phyloP scores from a whole-genome alignment of 2,797 vertebrate genomes.

The Enoplosus armatus region DNA sequence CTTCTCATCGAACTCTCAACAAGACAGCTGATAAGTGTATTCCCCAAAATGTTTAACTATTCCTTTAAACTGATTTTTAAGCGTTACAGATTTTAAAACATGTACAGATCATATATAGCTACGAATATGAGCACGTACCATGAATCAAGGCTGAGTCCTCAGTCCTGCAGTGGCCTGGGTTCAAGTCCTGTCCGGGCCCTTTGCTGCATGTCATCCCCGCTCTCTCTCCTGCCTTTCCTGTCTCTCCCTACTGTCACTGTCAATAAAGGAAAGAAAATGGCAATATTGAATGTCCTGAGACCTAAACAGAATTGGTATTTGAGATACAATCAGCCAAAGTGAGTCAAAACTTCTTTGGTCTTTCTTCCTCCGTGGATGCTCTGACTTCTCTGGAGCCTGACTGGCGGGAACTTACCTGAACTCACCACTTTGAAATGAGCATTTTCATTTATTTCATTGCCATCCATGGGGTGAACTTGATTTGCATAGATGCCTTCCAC shows the following conservation, averaged over 20 bases:
- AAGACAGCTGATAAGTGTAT: not conserved
- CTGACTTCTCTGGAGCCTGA: constrained; percentile 14
- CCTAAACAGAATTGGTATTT: not conserved
- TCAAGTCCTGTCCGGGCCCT: too few relatives aligned
- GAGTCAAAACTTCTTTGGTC: not conserved
- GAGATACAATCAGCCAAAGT: not conserved
- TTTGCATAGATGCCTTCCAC: constrained; percentile 75
- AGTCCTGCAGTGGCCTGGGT: too few relatives aligned
- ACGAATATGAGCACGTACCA: too few relatives aligned
- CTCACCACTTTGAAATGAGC: constrained; percentile 58
- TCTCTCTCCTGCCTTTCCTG: too few relatives aligned
- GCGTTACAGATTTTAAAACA: not conserved
- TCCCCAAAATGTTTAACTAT: not conserved
- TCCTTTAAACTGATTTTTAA: not conserved
- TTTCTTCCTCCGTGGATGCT: constrained; percentile 14
- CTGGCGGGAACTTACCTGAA: constrained; percentile 44
- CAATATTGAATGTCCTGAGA: not conserved
- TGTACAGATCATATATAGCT: not conserved
- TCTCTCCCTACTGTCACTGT: too few relatives aligned
- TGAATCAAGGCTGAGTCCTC: too few relatives aligned
- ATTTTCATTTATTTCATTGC: constrained; percentile 72
- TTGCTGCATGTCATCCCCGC: too few relatives aligned
- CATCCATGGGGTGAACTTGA: constrained; percentile 52
- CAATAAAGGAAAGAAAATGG: too few relatives aligned
- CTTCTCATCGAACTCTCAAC: too few relatives aligned